Evolutionary conservation across 2,113 vertebrate genomes (phyloP), one percentile per base, ranked within the genome.

Genomic region (Thunnus thynnus): DNA sequence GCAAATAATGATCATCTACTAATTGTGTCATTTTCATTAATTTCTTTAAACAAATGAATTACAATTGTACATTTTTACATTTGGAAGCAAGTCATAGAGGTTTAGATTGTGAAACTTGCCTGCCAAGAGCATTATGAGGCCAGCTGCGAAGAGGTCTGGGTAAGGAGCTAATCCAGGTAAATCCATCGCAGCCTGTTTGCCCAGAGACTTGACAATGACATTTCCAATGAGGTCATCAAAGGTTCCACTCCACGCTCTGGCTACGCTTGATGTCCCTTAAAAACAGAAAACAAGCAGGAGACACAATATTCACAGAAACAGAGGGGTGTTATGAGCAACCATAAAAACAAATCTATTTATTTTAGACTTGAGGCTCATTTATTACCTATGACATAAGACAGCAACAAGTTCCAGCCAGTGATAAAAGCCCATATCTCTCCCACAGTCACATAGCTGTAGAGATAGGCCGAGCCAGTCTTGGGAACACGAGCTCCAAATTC

Each of bases 391-490:
- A 97, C n/a, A 30, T 96, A 97, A 72, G 96, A 96, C 56, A 97
- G 95, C 55, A 98, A 82, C 66, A 98, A 86, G 86, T 97, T 97
- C 96, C 97, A 97, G 3, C 96, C 96, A 0, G 96, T 93, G 0
- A 96, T 80, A 76, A 97, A 97, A 3, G 96, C 96, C 93, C 96
- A 97, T 75, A 97, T 93, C 90, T 97, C 96, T 0, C 96, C 96
- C 69, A 97, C 93, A 0, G 95, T 95, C 83, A 97, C 91, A 0
- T 97, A 97, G 93, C 95, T 96, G 94, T 97, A 97, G 52, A 97
- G 95, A 72, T 97, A 97, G 12, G 95, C 96, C 5, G 96, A 97
- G 48, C 96, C 96, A 0, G 96, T 96, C 77, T 96, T 94, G 62
- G 96, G 96, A 75, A 97, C 95, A 0, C 95, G 92, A 50, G 96